Evolutionary conservation across 1,140 invertebrate genomes (phyloP), one percentile per base, ranked within the genome.

Genomic region (Brachionus calyciflorus): DNA sequence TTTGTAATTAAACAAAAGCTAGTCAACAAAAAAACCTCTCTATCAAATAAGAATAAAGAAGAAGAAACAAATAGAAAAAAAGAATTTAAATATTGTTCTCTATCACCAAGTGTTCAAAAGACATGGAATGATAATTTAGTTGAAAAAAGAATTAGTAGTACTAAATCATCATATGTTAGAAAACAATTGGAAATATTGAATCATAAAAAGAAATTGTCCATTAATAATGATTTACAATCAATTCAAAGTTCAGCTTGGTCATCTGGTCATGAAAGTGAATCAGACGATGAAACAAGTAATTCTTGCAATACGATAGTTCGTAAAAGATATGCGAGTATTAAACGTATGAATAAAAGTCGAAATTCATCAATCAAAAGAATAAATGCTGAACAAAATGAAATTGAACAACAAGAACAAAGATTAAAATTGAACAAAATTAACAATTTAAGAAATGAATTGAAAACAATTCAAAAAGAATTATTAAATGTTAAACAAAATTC

Each of bases 131-230:
- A 30, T 40, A 55, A 73, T 33, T 14, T 17, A 12, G 4, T 0
- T 17, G 9, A 14, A 55, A 65, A n/a, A n/a, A n/a, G n/a, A n/a
- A n/a, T n/a, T n/a, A n/a, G n/a, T n/a, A n/a, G n/a, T n/a, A n/a
- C n/a, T n/a, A n/a, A 65, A 37, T 65, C 33, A 19, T 33, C 26
- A 2, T 73, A 51, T 73, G 19, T 73, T 17, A 41, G 19, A 55
- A 73, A 33, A 55, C 69, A 55, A 73, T 28, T 73, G 12, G 21
- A 73, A 73, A 55, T 26, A 24, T 51, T 55, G 19, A 70, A 63
- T 40, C 10, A 19, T n/a, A 24, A 55, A 26, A 26, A 24, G 0
- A 37, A 37, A 9, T 5, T 37, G 33, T 5, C 33, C n/a, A n/a
- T 37, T 37, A 9, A 37, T 37, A 3, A 5, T 9, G 33, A 9